Conservation (phyloP, 2,888 invertebrate species). For the Orthosia gracilis region DNA sequence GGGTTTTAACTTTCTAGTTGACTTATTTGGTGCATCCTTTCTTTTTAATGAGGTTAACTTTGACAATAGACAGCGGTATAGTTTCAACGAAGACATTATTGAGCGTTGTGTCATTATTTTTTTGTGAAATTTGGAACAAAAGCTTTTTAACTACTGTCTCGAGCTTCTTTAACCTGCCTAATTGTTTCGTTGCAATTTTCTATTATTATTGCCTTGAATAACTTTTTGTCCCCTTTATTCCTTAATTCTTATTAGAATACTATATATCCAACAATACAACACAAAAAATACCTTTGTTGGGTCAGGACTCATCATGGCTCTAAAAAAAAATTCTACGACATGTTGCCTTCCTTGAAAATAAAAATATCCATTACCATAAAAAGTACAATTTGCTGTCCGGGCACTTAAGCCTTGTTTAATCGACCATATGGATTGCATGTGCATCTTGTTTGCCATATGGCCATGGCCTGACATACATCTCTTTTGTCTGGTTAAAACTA, state of each 20-base stretch:
- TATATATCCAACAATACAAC: background rate
- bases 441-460: conserved; percentile 37
- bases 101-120: conserved; percentile 29
- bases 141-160: conserved; percentile 1
- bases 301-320: background rate
- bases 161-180: background rate
- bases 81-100: conserved; percentile 23
- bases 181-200: background rate
- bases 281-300: background rate
- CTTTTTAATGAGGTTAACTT: conserved; percentile 53
- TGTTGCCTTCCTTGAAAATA: conserved; percentile 5
- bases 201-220: background rate
- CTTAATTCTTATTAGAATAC: background rate
- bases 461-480: conserved; percentile 36
- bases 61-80: conserved; percentile 23
- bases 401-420: conserved; percentile 43
- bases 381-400: conserved; percentile 34
- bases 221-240: background rate
- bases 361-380: conserved; percentile 45
- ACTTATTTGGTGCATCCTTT: conserved; percentile 59
- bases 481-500: conserved; percentile 21
- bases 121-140: conserved; percentile 6
- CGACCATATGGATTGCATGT: conserved; percentile 47
- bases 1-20: conserved; percentile 58
- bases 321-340: background rate